Evolutionary conservation across 2,888 invertebrate genomes (phyloP), one percentile per base, ranked within the genome.

Genomic region (Ellobium chinense): DNA sequence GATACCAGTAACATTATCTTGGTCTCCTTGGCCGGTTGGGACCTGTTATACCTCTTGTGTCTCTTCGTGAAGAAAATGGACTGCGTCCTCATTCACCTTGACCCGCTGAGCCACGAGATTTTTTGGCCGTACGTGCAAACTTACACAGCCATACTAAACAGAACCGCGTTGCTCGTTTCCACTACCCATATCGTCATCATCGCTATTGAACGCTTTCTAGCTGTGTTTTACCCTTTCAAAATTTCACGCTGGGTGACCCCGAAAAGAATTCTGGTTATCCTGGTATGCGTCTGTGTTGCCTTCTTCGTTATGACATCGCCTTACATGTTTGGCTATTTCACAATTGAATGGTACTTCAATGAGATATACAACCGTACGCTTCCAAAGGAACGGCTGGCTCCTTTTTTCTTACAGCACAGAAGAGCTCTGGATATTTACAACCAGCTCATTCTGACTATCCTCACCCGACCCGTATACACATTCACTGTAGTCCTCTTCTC

Each of bases 181-280:
- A 7, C 9, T 2, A 2, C 24, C 12, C 77, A 77, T 31, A 24
- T 68, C 1, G 58, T 34, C 14, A 21, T 77, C 24, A 68, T 77
- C 18, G 56, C 78, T n/a, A 21, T 70, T 21, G 78, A 70, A 62
- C 5, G 78, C n/a, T 39, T 62, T 39, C 60, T 78, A 1, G 78
- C 46, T 24, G 78, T 78, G 29, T 46, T 29, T 24, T 78, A 39
- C n/a, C 78, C 78, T 1, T 63, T 78, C 21, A 60, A 62, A 24
- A 70, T 60, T 0, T 37, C 56, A 1, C 1, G 18, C 5, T 68
- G 66, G 68, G 21, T 68, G 18, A 68, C 77, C 18, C 5, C 7
- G 21, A 29, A 27, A 29, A 34, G 37, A 2, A 37, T 36, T 4
- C 34, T 14, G 14, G 39, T 62, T 27, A 37, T 37, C 3, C 21